Evolutionary conservation across 1,140 invertebrate species (phyloP).

Genomic region (Hyles vespertilio): DNA sequence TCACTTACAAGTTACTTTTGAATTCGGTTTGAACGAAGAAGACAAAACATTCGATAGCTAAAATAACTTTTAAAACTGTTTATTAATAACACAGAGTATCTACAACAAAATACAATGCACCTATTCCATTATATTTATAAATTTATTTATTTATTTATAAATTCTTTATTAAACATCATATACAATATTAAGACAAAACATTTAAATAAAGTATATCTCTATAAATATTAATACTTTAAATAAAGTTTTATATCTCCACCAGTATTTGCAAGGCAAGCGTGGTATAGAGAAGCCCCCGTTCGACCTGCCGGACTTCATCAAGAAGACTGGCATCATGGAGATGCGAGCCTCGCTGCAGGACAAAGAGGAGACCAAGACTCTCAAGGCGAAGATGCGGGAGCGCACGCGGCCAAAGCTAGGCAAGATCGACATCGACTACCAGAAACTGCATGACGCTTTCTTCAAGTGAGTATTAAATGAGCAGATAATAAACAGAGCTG

Average conservation of each 20-base stretch:
- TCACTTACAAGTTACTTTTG: no score
- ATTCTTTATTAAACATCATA: no score
- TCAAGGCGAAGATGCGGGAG: constrained; percentile 99
- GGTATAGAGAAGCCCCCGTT: constrained; percentile 99
- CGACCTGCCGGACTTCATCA: constrained; percentile 98
- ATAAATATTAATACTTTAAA: no score
- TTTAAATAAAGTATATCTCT: constrained; percentile 8
- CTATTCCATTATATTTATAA: no score
- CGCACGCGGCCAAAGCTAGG: constrained; percentile 97
- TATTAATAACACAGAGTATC: no score
- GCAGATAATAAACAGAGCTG: no score
- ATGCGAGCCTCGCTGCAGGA: constrained; percentile 99
- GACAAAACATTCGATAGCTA: no score
- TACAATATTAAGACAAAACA: not conserved
- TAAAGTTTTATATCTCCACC: constrained; percentile 4
- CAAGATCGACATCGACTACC: constrained; percentile 99
- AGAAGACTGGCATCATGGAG: constrained; percentile 99
- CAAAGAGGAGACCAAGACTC: constrained; percentile 96
- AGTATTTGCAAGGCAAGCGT: constrained; percentile 92
- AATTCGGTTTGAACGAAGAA: no score
- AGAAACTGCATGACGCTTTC: constrained; percentile 99
- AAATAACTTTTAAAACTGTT: no score
- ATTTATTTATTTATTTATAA: no score
- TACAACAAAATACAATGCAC: no score
- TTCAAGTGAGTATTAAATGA: constrained; percentile 83